A percentile compares a stretch with the other conserved stretches of the same genome.
phyloP scores from a whole-genome alignment of 92 coral and sea anemone species.

The Epizoanthus stellaris region DNA sequence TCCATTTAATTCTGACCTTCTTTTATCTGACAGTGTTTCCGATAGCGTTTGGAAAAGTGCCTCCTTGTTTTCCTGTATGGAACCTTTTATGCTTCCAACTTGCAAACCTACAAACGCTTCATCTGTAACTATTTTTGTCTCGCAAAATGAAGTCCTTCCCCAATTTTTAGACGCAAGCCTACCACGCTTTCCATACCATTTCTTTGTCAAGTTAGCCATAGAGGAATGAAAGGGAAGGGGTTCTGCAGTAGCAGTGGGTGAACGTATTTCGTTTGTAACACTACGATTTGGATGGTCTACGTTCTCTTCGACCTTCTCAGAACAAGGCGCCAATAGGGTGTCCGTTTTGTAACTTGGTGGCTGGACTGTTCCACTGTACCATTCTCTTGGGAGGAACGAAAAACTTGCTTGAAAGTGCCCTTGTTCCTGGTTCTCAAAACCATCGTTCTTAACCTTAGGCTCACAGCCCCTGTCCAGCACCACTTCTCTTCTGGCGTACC shows the following conservation, averaged over 20 bases:
- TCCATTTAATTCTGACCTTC: constrained; percentile 5
- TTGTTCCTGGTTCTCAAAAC: too few species aligned
- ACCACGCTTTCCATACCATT: constrained; percentile 19
- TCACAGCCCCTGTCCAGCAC: too few species aligned
- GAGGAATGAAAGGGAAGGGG: background rate
- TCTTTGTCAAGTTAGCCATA: constrained; percentile 13
- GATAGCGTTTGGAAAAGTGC: constrained; percentile 8
- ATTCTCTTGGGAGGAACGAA: too few species aligned
- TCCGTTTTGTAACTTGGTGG: too few species aligned
- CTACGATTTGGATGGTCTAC: constrained; percentile 1
- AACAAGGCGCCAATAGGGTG: too few species aligned
- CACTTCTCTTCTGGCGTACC: too few species aligned
- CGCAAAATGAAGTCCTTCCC: constrained; percentile 8
- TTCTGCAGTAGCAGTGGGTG: background rate
- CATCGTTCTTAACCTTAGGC: background rate
- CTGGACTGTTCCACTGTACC: too few species aligned
- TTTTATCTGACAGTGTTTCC: background rate
- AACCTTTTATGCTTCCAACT: constrained; percentile 10
- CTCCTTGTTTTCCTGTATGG: constrained; percentile 21
- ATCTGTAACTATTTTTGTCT: background rate
- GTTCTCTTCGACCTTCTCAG: background rate
- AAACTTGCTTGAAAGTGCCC: too few species aligned
- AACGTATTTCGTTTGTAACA: too few species aligned
- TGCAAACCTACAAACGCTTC: background rate
- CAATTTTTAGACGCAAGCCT: constrained; percentile 16